phyloP scores from a whole-genome alignment of 35 echinoderm and acorn worm species.

The Stichopus chloronotus region DNA sequence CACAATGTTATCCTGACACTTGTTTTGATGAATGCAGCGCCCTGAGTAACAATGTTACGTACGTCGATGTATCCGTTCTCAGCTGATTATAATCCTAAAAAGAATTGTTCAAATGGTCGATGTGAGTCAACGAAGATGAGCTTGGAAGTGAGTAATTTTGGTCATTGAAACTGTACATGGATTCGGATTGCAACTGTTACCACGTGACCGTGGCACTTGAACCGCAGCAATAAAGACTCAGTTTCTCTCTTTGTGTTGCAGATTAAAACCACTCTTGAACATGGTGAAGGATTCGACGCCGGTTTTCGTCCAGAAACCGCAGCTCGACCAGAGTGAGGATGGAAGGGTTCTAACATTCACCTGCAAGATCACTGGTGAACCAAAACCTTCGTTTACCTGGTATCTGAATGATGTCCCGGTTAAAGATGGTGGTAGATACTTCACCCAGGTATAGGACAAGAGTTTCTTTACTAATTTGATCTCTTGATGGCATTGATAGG shows the following conservation, averaged over 20 bases:
- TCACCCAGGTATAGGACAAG: slow-evolving; percentile 7
- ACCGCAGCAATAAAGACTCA: too few relatives aligned
- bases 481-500: neutral
- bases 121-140: too few relatives aligned
- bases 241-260: neutral
- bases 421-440: slow-evolving; percentile 82
- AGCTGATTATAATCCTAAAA: too few relatives aligned
- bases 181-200: too few relatives aligned
- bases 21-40: too few relatives aligned
- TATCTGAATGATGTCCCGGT: slow-evolving; percentile 74
- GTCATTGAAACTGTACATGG: too few relatives aligned
- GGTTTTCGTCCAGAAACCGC: slow-evolving; percentile 94
- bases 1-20: too few relatives aligned
- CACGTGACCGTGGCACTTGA: too few relatives aligned
- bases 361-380: slow-evolving; percentile 91
- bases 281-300: slow-evolving; percentile 98
- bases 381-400: slow-evolving; percentile 90
- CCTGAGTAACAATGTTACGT: too few relatives aligned
- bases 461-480: neutral
- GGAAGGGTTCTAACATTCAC: slow-evolving; percentile 88
- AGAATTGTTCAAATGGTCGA: too few relatives aligned
- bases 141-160: too few relatives aligned
- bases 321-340: slow-evolving; percentile 90
- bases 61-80: too few relatives aligned
- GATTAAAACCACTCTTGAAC: slow-evolving; percentile 26